A percentile compares a stretch with the other conserved stretches of the same genome.
These are phyloP conservation scores for Apogon hyalosoma DNA, from an alignment of 2,797 vertebrate genomes.

Conservation along the genomic window DNA sequence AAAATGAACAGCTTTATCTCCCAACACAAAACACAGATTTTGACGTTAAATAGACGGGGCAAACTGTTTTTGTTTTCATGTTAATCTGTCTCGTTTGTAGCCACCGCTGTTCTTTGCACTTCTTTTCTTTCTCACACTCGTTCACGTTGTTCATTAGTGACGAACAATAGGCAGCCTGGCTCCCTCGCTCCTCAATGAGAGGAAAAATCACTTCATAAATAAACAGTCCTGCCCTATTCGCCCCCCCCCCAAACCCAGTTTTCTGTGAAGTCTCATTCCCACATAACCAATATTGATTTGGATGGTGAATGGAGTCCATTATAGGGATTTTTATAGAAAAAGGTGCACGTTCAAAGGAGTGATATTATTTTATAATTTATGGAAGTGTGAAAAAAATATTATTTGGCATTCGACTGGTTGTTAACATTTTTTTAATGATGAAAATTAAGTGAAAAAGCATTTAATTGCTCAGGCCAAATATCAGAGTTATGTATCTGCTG, in stretches of 20 bases:
- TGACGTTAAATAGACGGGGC: conserved; percentile 39
- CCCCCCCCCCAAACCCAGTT: too few relatives aligned
- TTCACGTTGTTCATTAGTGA: conserved; percentile 72
- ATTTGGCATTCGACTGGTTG: too few relatives aligned
- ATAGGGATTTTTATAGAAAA: too few relatives aligned
- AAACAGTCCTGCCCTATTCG: conserved; percentile 62
- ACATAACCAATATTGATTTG: conserved; percentile 13
- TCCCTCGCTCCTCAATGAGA: conserved; percentile 56
- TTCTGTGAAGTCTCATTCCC: conserved; percentile 22
- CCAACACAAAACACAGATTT: conserved; percentile 22
- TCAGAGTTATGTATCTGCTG: too few relatives aligned
- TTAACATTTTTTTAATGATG: too few relatives aligned
- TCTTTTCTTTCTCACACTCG: conserved; percentile 73
- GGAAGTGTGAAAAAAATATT: too few relatives aligned
- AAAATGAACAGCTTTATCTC: conserved; percentile 12
- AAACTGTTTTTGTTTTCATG: conserved; percentile 50
- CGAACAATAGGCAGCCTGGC: conserved; percentile 50
- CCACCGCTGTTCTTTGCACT: conserved; percentile 40
- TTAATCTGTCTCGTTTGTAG: conserved; percentile 56
- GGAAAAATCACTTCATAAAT: conserved; percentile 66
- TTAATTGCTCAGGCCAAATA: too few relatives aligned
- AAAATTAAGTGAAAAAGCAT: too few relatives aligned
- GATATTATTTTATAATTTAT: too few relatives aligned
- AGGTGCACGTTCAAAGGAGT: too few relatives aligned
- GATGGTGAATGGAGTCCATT: too few relatives aligned